phyloP scores from a whole-genome alignment of 2,888 invertebrate species.

The Barypeithes pellucidus region DNA sequence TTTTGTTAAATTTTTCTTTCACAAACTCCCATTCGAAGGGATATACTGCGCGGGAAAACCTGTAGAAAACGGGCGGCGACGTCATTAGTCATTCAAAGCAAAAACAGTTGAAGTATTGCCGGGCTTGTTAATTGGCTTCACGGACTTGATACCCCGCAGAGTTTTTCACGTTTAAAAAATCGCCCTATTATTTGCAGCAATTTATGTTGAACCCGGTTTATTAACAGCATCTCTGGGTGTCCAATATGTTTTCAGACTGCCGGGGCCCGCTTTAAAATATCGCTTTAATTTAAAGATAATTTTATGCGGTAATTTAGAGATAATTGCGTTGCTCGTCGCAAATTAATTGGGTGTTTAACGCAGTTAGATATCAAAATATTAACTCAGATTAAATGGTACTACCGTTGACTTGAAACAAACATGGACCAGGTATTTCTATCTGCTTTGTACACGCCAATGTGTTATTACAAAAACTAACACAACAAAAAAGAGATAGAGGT shows the following conservation, averaged over 20 bases:
- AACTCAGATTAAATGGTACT: too few species aligned
- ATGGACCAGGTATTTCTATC: too few species aligned
- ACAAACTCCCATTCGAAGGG: conserved; percentile 17
- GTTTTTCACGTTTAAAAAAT: conserved; percentile 46
- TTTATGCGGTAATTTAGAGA: not conserved
- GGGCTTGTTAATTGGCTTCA: conserved; percentile 52
- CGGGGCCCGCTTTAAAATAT: not conserved
- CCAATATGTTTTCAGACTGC: conserved; percentile 4
- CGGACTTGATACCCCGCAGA: conserved; percentile 43
- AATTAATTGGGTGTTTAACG: too few species aligned
- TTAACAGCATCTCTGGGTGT: conserved; percentile 30
- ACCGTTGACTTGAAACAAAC: too few species aligned
- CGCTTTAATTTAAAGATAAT: not conserved
- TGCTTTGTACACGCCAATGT: too few species aligned
- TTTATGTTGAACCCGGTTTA: conserved; percentile 43
- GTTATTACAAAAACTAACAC: too few species aligned
- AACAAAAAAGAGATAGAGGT: too few species aligned
- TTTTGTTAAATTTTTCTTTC: conserved; percentile 14
- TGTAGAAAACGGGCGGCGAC: conserved; percentile 21
- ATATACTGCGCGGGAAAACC: conserved; percentile 29
- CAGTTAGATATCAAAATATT: too few species aligned
- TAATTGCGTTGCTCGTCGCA: not conserved
- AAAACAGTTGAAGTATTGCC: conserved; percentile 49
- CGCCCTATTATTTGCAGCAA: conserved; percentile 46
- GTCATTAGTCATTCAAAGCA: conserved; percentile 51